A percentile compares a stretch with the other conserved stretches of the same genome.
phyloP scores from a whole-genome alignment of 2,888 invertebrate genomes.

The Plagiodera versicolora region DNA sequence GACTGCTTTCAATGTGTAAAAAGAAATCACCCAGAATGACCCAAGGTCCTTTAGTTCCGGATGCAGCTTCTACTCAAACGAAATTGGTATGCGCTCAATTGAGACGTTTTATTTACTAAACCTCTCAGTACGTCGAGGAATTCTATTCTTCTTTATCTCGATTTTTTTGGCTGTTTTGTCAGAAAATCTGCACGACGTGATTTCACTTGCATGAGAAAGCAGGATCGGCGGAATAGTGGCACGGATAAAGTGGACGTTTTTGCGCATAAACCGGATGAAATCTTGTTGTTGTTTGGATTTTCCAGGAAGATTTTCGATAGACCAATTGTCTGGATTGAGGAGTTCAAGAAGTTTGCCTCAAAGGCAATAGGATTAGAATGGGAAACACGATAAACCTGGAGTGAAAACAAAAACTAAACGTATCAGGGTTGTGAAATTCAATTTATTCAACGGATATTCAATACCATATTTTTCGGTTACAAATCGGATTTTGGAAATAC shows the following conservation, averaged over 20 bases:
- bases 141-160: not conserved
- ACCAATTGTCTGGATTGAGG: conserved; percentile 10
- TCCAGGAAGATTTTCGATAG: not conserved
- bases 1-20: not conserved
- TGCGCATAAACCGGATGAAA: conserved; percentile 24
- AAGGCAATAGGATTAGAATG: not conserved
- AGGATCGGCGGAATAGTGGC: conserved; percentile 13
- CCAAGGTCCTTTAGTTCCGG: conserved; percentile 18
- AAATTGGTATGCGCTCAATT: conserved; percentile 21
- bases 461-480: too few relatives aligned
- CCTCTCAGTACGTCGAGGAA: not conserved
- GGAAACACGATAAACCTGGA: not conserved
- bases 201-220: conserved; percentile 19
- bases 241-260: conserved; percentile 22
- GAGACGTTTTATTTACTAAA: conserved; percentile 17
- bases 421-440: too few relatives aligned
- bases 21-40: conserved; percentile 16
- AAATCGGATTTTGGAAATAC: too few relatives aligned
- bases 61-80: conserved; percentile 20
- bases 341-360: not conserved
- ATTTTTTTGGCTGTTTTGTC: conserved; percentile 11
- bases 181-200: conserved; percentile 15
- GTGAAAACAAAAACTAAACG: too few relatives aligned
- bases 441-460: too few relatives aligned
- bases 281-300: conserved; percentile 6